These are phyloP conservation scores for Paradoxurus hermaphroditus DNA, from an alignment of 2,113 vertebrate genomes.

Conservation along the genomic window DNA sequence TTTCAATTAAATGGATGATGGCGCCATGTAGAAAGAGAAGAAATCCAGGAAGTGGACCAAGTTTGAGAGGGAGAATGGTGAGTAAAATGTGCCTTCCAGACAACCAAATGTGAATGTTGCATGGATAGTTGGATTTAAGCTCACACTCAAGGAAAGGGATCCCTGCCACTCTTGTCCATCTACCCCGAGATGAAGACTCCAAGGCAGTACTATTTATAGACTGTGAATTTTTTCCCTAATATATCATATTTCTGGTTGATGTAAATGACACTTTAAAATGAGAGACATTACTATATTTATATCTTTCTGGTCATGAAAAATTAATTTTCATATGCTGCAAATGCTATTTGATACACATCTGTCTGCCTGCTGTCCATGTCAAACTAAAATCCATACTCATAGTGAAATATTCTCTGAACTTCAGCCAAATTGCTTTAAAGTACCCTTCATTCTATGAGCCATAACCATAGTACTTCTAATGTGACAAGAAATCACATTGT, in stretches of 20 bases:
- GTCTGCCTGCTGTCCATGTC: slow-evolving; percentile 8
- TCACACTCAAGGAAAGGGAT: not conserved
- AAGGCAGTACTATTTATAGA: slow-evolving; percentile 39
- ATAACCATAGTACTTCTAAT: not conserved
- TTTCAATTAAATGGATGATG: not conserved
- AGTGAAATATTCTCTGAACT: slow-evolving; percentile 38
- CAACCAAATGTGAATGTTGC: not conserved
- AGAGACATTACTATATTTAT: slow-evolving; percentile 42
- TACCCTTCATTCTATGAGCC: slow-evolving; percentile 31
- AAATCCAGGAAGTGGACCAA: not conserved
- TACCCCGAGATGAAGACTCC: not conserved
- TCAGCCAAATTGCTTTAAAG: slow-evolving; percentile 57
- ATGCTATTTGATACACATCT: slow-evolving; percentile 41
- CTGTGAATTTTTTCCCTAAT: not conserved
- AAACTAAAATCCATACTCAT: slow-evolving; percentile 49
- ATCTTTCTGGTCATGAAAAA: slow-evolving; percentile 28
- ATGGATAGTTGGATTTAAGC: not conserved
- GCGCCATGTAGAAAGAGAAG: not conserved
- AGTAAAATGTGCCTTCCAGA: not conserved
- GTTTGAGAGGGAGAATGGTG: not conserved
- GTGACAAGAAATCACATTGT: slow-evolving; percentile 56
- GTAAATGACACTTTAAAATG: slow-evolving; percentile 57
- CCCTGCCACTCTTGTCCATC: not conserved
- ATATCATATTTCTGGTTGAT: slow-evolving; percentile 37
- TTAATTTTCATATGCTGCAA: slow-evolving; percentile 41